Conservation (phyloP, 2,888 invertebrate species). For the Tetragonisca angustula region DNA sequence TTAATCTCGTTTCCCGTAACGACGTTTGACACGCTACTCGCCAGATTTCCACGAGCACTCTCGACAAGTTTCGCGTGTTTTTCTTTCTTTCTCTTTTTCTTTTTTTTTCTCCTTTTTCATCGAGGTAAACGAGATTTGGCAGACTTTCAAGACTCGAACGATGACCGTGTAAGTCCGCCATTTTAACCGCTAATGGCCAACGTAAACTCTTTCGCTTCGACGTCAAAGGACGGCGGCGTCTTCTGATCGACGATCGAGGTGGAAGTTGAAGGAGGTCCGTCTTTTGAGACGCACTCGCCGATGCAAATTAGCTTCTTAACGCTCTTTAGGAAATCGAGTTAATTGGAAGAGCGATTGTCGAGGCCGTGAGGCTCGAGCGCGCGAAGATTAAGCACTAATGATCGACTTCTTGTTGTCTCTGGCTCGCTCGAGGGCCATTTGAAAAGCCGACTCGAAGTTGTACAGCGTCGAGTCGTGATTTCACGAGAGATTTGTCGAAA, state of each 20-base stretch:
- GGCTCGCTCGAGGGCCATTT: not conserved
- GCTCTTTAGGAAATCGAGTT: slow-evolving; percentile 17
- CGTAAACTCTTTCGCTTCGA: slow-evolving; percentile 10
- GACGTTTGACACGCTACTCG: slow-evolving; percentile 35
- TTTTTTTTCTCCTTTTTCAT: too few species aligned
- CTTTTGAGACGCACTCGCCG: slow-evolving; percentile 13
- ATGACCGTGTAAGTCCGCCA: slow-evolving; percentile 40
- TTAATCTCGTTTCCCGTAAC: slow-evolving; percentile 30
- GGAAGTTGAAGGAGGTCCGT: not conserved
- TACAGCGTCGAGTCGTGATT: not conserved
- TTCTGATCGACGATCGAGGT: too few species aligned
- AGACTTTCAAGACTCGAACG: slow-evolving; percentile 37
- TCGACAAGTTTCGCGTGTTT: slow-evolving; percentile 41
- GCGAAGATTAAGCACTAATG: slow-evolving; percentile 42
- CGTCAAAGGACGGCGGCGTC: not conserved
- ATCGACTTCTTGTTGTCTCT: slow-evolving; percentile 30
- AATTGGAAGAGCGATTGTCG: slow-evolving; percentile 24
- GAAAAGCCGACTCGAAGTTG: not conserved
- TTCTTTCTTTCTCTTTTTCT: too few species aligned
- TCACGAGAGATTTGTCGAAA: not conserved
- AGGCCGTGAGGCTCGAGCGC: not conserved
- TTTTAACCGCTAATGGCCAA: slow-evolving; percentile 38
- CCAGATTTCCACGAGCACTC: slow-evolving; percentile 8
- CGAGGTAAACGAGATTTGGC: slow-evolving; percentile 41
- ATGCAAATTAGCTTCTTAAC: slow-evolving; percentile 28